These are phyloP conservation scores for Antechinus stuartii DNA, from an alignment of 2,113 vertebrate genomes.

Conservation along the genomic window DNA sequence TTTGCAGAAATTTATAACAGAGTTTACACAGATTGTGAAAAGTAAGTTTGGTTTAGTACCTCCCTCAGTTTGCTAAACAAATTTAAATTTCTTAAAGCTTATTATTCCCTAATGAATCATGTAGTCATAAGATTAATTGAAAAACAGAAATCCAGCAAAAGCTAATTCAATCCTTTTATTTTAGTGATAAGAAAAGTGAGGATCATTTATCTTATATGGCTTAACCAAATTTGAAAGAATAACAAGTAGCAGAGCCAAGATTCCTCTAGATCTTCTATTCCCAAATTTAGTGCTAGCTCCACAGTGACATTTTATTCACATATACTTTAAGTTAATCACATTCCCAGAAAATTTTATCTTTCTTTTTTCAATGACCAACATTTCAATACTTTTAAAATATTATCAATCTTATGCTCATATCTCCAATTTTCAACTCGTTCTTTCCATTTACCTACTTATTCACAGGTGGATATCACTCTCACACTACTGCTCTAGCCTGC, in stretches of 20 bases:
- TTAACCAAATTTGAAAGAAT: background rate
- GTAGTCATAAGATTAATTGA: background rate
- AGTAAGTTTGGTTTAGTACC: background rate
- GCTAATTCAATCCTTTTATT: background rate
- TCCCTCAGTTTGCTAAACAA: constrained; percentile 15
- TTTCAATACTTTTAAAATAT: background rate
- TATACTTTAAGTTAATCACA: background rate
- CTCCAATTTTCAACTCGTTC: background rate
- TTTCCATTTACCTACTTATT: background rate
- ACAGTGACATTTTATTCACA: background rate
- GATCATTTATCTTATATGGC: background rate
- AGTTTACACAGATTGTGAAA: background rate
- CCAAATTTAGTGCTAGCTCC: background rate
- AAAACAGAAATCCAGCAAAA: background rate
- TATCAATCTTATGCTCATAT: background rate
- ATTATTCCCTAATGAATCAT: background rate
- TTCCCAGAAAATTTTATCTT: background rate
- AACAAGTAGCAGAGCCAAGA: background rate
- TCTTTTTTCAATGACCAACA: background rate
- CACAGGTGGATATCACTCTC: background rate
- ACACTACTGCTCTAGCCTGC: background rate
- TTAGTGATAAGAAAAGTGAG: background rate
- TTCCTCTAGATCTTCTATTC: background rate
- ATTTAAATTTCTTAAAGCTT: background rate
- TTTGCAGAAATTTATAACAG: background rate